Evolutionary conservation across 2,888 invertebrate species (phyloP), one percentile per base, ranked within the genome.

Genomic region (Agapostemon virescens): DNA sequence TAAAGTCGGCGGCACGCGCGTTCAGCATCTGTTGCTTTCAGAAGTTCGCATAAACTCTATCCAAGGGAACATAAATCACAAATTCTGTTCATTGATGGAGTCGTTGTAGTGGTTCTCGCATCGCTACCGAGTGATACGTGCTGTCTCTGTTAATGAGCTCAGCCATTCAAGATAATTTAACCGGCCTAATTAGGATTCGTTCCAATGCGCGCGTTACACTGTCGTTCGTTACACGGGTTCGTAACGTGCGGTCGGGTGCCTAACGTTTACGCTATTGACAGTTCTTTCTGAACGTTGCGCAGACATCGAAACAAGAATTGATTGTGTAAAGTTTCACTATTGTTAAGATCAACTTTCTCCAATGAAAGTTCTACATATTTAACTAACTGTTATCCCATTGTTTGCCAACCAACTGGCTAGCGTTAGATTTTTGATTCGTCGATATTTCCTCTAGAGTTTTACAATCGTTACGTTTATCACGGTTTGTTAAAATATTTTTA

Each of bases 171-270:
- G 58, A 58, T 74, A 74, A 74, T 74, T 68, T 74, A 74, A 74
- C 52, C 58, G 68, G 55, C n/a, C 55, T 68, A 68, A 74, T 74
- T 68, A 68, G 63, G 64, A 69, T 76, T 76, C 63, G 75, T 82
- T 82, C 71, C 81, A 78, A 81, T 81, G 81, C 70, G 81, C 70
- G 77, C 45, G 74, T 71, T 71, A 45, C 58, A 5, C 40, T 63
- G 69, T 55, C 52, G 26, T 11, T 26, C 20, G 69, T 26, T 40
- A 38, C 17, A 26, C 38, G 20, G 23, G 55, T 38, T 11, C 9
- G 20, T 23, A 40, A 55, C 55, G 13, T 23, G 26, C 26, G 26
- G 55, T 26, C 36, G 5, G 55, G 15, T 17, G 13, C 20, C 38
- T 3, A 55, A 30, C 52, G 52, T 52, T 52, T 23, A 23, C 52